Evolutionary conservation across 2,113 vertebrate species (phyloP).

Genomic region (Emydocephalus ijimae): DNA sequence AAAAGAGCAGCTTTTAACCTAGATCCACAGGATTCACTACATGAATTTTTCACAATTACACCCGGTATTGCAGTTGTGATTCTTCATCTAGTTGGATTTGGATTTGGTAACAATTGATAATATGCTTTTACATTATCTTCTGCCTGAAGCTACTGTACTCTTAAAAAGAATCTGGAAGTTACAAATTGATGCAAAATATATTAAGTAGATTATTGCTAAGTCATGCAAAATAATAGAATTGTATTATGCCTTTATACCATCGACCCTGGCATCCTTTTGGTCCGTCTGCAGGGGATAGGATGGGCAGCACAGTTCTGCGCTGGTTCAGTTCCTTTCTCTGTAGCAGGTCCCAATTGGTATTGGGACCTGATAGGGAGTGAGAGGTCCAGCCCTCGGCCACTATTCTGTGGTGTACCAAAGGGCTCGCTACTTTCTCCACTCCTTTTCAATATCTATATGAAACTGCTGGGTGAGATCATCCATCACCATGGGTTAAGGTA

Average conservation of each 20-base stretch:
- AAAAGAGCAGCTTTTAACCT: not conserved
- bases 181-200: not conserved
- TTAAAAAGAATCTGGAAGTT: not conserved
- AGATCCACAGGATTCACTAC: not conserved
- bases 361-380: not conserved
- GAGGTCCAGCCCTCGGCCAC: not conserved
- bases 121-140: not conserved
- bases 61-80: not conserved
- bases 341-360: not conserved
- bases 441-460: not conserved
- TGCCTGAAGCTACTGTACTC: not conserved
- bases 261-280: not conserved
- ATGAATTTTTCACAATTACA: not conserved
- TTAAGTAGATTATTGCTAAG: not conserved
- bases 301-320: not conserved
- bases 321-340: not conserved
- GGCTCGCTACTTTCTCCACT: not conserved
- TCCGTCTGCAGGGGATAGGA: not conserved
- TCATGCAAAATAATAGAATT: not conserved
- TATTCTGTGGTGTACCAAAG: not conserved
- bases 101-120: not conserved
- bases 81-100: not conserved
- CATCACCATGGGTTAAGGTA: not conserved
- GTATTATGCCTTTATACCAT: not conserved
- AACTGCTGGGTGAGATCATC: not conserved